A percentile compares a stretch with the other conserved stretches of the same genome.
Evolutionary conservation across 2,797 vertebrate genomes (phyloP).

Genomic region (Argya squamiceps): DNA sequence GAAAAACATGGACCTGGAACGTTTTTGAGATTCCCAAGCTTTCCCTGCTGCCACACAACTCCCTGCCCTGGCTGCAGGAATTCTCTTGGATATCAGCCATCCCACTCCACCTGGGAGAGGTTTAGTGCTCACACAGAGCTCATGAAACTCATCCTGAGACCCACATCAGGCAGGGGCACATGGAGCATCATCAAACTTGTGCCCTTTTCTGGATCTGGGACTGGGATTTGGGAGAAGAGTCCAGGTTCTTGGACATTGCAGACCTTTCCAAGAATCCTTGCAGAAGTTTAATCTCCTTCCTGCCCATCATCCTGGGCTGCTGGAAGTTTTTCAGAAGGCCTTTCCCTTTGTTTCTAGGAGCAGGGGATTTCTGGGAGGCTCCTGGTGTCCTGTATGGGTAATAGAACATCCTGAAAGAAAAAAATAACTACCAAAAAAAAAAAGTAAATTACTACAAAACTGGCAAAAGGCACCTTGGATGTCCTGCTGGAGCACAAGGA

Average conservation of each 20-base stretch:
- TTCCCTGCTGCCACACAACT: background rate
- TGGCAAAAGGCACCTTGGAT: background rate
- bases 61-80: background rate
- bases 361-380: rapidly evolving
- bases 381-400: background rate
- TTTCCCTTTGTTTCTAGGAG: background rate
- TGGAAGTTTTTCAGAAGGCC: background rate
- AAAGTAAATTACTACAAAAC: background rate
- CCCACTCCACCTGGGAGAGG: background rate
- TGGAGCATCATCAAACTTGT: background rate
- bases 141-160: background rate
- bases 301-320: background rate
- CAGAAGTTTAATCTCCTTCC: background rate
- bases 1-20: background rate
- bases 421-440: background rate
- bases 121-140: rapidly evolving
- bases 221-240: background rate
- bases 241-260: background rate
- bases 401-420: background rate
- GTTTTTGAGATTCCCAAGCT: background rate
- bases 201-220: background rate
- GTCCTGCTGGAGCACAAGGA: background rate
- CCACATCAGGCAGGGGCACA: background rate
- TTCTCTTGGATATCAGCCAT: background rate
- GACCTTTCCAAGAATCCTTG: background rate